A percentile compares a stretch with the other conserved stretches of the same genome.
Evolutionary conservation across 2,888 invertebrate species (phyloP).

Genomic region (Pandemis cinnamomeana): DNA sequence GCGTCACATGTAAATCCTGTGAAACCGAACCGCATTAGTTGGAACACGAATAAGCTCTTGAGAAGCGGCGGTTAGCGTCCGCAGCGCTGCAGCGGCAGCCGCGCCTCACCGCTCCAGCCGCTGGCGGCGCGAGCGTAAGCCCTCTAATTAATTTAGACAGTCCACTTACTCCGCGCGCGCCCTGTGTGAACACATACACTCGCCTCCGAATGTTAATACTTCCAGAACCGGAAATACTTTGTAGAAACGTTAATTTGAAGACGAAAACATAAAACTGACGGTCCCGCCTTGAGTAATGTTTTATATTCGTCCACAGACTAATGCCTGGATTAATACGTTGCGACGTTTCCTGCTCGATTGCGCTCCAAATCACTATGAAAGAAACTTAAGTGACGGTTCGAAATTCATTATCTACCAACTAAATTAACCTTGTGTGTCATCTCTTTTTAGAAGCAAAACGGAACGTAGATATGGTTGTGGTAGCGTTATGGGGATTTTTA

Average conservation of each 20-base stretch:
- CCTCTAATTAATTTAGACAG: slow-evolving; percentile 80
- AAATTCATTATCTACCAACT: slow-evolving; percentile 34
- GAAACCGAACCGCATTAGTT: slow-evolving; percentile 74
- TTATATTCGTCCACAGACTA: slow-evolving; percentile 53
- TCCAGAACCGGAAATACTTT: slow-evolving; percentile 71
- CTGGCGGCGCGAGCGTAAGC: slow-evolving; percentile 62
- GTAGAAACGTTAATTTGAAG: slow-evolving; percentile 67
- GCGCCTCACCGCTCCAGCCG: slow-evolving; percentile 62
- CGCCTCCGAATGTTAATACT: slow-evolving; percentile 62
- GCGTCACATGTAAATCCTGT: slow-evolving; percentile 61
- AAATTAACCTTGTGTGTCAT: slow-evolving; percentile 31
- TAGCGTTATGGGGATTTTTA: slow-evolving; percentile 33
- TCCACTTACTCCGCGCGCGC: slow-evolving; percentile 68
- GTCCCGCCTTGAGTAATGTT: slow-evolving; percentile 55
- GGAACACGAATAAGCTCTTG: slow-evolving; percentile 79
- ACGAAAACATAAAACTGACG: slow-evolving; percentile 59
- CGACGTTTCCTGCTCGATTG: slow-evolving; percentile 62
- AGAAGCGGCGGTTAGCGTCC: slow-evolving; percentile 62
- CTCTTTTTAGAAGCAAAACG: slow-evolving; percentile 17
- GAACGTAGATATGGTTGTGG: slow-evolving; percentile 27
- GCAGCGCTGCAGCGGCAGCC: slow-evolving; percentile 13
- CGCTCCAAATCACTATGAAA: slow-evolving; percentile 40
- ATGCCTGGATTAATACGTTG: slow-evolving; percentile 60
- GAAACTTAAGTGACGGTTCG: slow-evolving; percentile 33
- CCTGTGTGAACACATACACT: slow-evolving; percentile 66